Percentiles rank a stretch among this genome's conserved stretches.
phyloP scores from a whole-genome alignment of 2,888 invertebrate species.

The Callinectes sapidus region DNA sequence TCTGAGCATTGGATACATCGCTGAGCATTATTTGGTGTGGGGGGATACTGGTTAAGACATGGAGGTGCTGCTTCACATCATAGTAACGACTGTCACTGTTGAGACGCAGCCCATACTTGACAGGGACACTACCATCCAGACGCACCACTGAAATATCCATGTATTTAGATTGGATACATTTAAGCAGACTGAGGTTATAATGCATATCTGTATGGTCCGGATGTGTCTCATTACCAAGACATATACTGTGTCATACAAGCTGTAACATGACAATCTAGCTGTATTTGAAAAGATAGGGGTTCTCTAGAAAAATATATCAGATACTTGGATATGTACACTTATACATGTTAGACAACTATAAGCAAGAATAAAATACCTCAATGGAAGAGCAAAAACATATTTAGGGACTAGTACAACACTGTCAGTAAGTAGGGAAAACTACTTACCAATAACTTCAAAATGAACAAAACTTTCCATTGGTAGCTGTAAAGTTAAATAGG shows the following conservation, averaged over 20 bases:
- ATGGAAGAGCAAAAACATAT: neutral
- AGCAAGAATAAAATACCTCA: no score
- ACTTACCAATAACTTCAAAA: constrained; percentile 84
- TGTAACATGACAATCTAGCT: no score
- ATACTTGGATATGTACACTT: no score
- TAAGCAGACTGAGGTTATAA: no score
- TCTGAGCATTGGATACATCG: constrained; percentile 78
- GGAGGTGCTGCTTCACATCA: constrained; percentile 85
- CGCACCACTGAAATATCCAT: constrained; percentile 81
- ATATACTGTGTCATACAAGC: no score
- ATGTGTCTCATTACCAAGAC: no score
- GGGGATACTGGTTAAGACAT: constrained; percentile 74
- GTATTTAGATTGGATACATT: no score
- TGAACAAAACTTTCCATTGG: constrained; percentile 91
- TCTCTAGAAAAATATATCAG: no score
- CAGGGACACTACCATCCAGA: constrained; percentile 88
- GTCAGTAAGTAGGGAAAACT: neutral
- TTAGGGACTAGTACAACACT: neutral
- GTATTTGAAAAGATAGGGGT: no score
- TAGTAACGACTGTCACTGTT: constrained; percentile 88
- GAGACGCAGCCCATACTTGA: constrained; percentile 89
- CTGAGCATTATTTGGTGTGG: constrained; percentile 77
- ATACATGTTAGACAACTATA: no score
- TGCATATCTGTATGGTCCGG: no score
- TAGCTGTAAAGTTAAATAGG: constrained; percentile 90